A percentile compares a stretch with the other conserved stretches of the same genome.
Evolutionary conservation across 1,140 invertebrate species (phyloP).

Genomic region (Camponotus floridanus): DNA sequence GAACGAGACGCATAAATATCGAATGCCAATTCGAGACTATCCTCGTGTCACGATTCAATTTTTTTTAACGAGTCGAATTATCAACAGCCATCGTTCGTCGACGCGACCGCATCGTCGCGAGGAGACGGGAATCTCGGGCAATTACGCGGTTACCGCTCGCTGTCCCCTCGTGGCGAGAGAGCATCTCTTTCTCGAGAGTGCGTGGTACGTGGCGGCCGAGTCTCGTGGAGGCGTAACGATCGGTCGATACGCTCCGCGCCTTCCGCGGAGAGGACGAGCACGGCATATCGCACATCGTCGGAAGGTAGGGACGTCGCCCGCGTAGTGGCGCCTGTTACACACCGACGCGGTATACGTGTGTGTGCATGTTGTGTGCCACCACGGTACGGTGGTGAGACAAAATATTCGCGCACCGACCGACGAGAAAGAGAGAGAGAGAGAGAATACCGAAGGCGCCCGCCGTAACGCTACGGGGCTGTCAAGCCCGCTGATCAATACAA

Average conservation of each 20-base stretch:
- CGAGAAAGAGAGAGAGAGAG: conserved; percentile 6
- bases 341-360: neutral
- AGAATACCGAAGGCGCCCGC: conserved; percentile 71
- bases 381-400: conserved; percentile 28
- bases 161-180: conserved; percentile 11
- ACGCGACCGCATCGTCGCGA: neutral
- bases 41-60: neutral
- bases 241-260: conserved; percentile 53
- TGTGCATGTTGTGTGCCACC: neutral
- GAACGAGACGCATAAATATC: neutral
- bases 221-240: conserved; percentile 51
- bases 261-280: conserved; percentile 51
- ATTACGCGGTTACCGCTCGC: neutral
- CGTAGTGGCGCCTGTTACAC: conserved; percentile 45
- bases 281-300: conserved; percentile 43
- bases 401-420: conserved; percentile 43
- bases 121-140: neutral
- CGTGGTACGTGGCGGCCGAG: conserved; percentile 39
- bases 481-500: conserved; percentile 84
- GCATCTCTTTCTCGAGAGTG: conserved; percentile 47
- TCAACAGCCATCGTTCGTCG: neutral
- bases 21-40: neutral
- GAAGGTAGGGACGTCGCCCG: conserved; percentile 43
- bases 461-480: conserved; percentile 80
- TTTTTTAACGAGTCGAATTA: neutral